Base-by-base conservation (phyloP, 2,797 vertebrate genomes). In the Falco naumanni region DNA sequence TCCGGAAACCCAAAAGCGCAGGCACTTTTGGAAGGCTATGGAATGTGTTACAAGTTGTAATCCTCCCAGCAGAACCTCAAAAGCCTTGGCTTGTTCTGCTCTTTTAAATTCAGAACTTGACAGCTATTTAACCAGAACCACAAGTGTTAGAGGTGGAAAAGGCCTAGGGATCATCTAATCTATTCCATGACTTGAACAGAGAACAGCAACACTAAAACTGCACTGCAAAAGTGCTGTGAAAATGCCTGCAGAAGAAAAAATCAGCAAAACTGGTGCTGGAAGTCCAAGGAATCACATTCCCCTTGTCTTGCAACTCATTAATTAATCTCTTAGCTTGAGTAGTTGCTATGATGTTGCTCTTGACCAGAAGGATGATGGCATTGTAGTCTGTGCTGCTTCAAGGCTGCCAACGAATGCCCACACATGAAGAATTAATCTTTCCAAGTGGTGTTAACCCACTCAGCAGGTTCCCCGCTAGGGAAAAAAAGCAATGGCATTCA, bases 51-150 rank as follows among this genome's bases (percentile, higher is more conserved):
- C 71, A 63, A 94, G 78, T 24, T 92, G 89, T 94, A 95, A 93
- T 94, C 93, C 81, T 95, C 95, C 93, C 95, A 91, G 81, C 75
- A 95, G 89, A 96, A 97, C 90, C 93, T 96, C 93, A 93, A 96
- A 95, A 93, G 89, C 89, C 53, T 96, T 96, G 95, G 96, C 96
- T 95, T 89, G 43, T 45, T 79, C 92, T 87, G 71, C 89, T 88
- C 69, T 93, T 94, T 94, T 61, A 94, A 93, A 96, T 87, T 80
- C 90, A 83, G 75, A 60, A 75, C 78, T 89, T 95, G 94, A 89
- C 94, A 96, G 90, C 84, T 93, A 68, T 89, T 94, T 95, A 93
- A 95, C 50, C 81, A 96, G 95, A 95, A 92, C 89, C 94, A 92
- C 92, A 91, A 95, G 87, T 15, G 69, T 76, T 81, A 88, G 94